Base-by-base conservation (phyloP, 2,888 invertebrate species). In the Erebia epiphron region DNA sequence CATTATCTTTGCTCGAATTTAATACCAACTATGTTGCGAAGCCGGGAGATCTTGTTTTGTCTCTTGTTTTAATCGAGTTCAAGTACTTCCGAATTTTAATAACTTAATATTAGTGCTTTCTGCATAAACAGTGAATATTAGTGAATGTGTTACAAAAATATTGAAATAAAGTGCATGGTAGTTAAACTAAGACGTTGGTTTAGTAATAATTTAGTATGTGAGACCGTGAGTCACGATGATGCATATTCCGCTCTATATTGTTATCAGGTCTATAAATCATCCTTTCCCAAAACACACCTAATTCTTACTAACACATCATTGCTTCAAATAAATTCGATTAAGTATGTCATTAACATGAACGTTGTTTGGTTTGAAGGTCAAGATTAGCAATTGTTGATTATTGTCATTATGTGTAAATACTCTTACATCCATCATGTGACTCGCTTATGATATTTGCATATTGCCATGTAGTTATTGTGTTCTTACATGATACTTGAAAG, bases 321-420 rank as follows among this genome's bases (percentile, higher is more conserved):
- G 26, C 14, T 69, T 49, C 65, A 16, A 62, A 14, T 63, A 62
- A 54, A 69, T 63, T 62, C 41, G 60, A 60, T 49, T 69, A 85
- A 83, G 81, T 80, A 78, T 82, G 77, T 78, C 81, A 79, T 77
- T 79, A 78, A 77, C 75, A 80, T 77, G 73, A 80, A 78, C 75
- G 49, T 54, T 69, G 77, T 78, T 79, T 60, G 35, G 68, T 70
- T 73, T 81, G 88, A 91, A 91, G 91, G 91, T 87, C 90, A 82
- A 78, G 78, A 77, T 79, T 77, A 73, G 79, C 79, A 87, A 85
- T 87, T 88, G 86, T 86, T 83, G 78, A 77, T 77, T 78, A 80
- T 78, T 78, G 64, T 71, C 63, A 35, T 68, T 68, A 60, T 73
- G 73, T 73, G 80, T 79, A 71, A 79, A 70, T 71, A 76, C 69